Percentiles rank a stretch among this genome's conserved stretches.
phyloP scores from a whole-genome alignment of 1,140 invertebrate genomes.

The Polypedilum vanderplanki region DNA sequence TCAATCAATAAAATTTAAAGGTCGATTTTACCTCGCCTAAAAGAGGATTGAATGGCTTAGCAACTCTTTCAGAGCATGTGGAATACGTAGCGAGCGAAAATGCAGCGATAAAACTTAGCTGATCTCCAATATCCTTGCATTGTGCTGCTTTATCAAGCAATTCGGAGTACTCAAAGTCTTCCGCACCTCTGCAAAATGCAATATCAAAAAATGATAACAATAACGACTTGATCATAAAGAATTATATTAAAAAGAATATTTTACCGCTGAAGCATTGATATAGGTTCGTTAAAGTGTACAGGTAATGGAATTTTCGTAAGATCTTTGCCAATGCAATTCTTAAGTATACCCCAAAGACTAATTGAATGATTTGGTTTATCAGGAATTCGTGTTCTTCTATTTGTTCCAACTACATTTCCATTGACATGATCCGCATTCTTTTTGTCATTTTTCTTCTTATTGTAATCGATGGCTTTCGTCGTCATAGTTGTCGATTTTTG shows the following conservation, averaged over 20 bases:
- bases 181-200: conserved; percentile 39
- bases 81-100: conserved; percentile 81
- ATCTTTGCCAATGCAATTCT: conserved; percentile 4
- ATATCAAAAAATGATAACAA: conserved; percentile 24
- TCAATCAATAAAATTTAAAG: too few relatives aligned
- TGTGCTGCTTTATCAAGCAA: conserved; percentile 65
- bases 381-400: neutral
- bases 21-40: conserved; percentile 53
- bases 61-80: conserved; percentile 66
- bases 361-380: neutral
- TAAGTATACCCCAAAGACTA: neutral
- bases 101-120: conserved; percentile 69
- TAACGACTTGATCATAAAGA: neutral
- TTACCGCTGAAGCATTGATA: conserved; percentile 64
- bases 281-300: conserved; percentile 78
- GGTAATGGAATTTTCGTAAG: conserved; percentile 49
- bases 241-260: neutral
- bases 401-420: neutral
- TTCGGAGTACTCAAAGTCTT: conserved; percentile 78
- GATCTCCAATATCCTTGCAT: conserved; percentile 55
- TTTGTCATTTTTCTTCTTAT: neutral
- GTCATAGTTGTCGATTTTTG: neutral
- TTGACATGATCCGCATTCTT: neutral
- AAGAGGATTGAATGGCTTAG: conserved; percentile 84
- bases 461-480: too few relatives aligned